Base-by-base conservation (phyloP, 2,888 invertebrate species). In the Tipula helvola region DNA sequence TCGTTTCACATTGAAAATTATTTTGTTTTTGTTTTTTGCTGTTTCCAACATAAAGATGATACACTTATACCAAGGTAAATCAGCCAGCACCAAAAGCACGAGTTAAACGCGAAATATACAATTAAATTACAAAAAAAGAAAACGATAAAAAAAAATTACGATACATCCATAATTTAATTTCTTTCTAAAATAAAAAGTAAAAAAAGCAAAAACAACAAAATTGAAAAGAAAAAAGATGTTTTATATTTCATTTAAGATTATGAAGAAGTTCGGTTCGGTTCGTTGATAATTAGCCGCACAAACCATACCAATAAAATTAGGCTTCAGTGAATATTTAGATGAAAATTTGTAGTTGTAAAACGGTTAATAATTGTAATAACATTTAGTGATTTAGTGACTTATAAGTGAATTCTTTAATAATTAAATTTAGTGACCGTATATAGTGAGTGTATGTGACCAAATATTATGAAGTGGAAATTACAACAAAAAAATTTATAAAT, bases 241-340 rank as follows among this genome's bases (percentile, higher is more conserved):
- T 84, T 84, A 28, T 84, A 84, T 84, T 84, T 84, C 84, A 84
- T 39, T 84, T 2, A 84, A 39, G 39, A 84, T 84, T 39, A 39
- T 84, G 84, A 84, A 84, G 84, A 84, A 84, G 84, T 41, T 84
- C 84, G 84, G 84, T 84, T 84, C 84, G 84, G 84, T 84, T 84
- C 84, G 84, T 39, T 84, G 84, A 16, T 39, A 84, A 84, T 84
- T 84, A 71, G 28, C 28, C 28, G 71, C 71, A 10, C 10, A 28
- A 10, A 71, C 71, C 28, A 28, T 28, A 28, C 28, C 71, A 28
- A 28, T 71, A 28, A 71, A 71, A 52, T 52, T 44, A n/a, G 71
- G 28, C 71, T 71, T 71, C 28, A 71, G 18, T 71, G 18, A 71
- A 71, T 71, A 71, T 71, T 28, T 28, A 71, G 18, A 28, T 10